Evolutionary conservation across 2,113 vertebrate genomes (phyloP), one percentile per base, ranked within the genome.

Genomic region (Brachyhypopomus gauderio): DNA sequence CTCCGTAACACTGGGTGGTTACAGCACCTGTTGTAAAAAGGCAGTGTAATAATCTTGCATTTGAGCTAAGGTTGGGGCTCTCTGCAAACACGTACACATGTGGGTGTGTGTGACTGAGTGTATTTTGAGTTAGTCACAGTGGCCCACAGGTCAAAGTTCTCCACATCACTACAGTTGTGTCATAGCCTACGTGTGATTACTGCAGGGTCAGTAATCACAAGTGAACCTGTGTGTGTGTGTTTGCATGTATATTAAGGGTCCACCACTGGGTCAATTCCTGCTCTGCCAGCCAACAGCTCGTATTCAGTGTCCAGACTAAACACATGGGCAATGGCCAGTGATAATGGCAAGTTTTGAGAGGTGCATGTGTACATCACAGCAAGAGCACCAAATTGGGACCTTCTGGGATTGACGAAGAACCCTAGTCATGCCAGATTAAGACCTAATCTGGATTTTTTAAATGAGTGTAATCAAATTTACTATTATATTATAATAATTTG

Each of bases 141-240:
- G 45, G 69, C n/a, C 72, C 38, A 36, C 3, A 80, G 86, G 84
- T 74, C 83, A 87, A 90, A 84, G 88, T 91, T 90, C 87, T 88
- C 77, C 22, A 78, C 52, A 38, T 89, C 87, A 87, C 79, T 30
- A 78, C 59, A 45, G 34, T 14, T 63, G n/a, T 63, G 14, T 76
- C 34, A 25, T 5, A 30, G 48, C 36, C 36, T 30, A 25, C n/a
- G 58, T 62, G n/a, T 14, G 3, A 23, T 45, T 19, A 64, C 84
- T 84, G 59, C 84, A 84, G 82, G 85, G 83, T 86, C 77, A 87
- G 81, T 56, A n/a, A n/a, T n/a, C n/a, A n/a, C n/a, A n/a, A 4
- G 36, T 64, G 22, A 52, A 84, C 27, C 22, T 25, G 5, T 45
- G 45, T 78, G 38, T n/a, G 55, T 79, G n/a, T 78, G 27, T 14